These are phyloP conservation scores for Antitype chi DNA, from an alignment of 2,888 invertebrate species.

Conservation along the genomic window DNA sequence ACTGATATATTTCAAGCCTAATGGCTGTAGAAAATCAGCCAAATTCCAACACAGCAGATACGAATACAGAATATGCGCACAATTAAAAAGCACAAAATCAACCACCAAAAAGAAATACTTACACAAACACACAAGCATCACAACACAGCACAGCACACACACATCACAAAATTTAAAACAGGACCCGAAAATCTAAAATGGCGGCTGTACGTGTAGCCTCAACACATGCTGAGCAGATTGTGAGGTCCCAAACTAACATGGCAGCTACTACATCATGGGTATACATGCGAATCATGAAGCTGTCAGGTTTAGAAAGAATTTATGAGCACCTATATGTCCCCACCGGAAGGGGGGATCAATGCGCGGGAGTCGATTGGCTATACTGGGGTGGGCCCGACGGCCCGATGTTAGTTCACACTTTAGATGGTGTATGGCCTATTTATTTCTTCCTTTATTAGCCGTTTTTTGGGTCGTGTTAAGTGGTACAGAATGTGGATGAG, in stretches of 20 bases:
- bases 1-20: not conserved
- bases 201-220: conserved; percentile 79
- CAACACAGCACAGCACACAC: conserved; percentile 66
- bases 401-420: conserved; percentile 34
- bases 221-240: conserved; percentile 80
- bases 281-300: conserved; percentile 83
- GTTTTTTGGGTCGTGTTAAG: conserved; percentile 41
- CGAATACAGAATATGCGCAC: not conserved
- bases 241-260: conserved; percentile 68
- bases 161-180: conserved; percentile 63
- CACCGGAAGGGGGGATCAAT: conserved; percentile 81
- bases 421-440: conserved; percentile 24
- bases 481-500: conserved; percentile 1
- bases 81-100: conserved; percentile 11
- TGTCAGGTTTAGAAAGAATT: conserved; percentile 89
- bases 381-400: conserved; percentile 61
- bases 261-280: conserved; percentile 76
- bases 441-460: conserved; percentile 39
- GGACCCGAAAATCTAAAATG: conserved; percentile 72
- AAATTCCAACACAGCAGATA: not conserved
- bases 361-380: conserved; percentile 68
- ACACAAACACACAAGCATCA: conserved; percentile 73
- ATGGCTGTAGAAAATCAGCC: not conserved
- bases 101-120: conserved; percentile 63
- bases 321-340: conserved; percentile 83